Evolutionary conservation across 2,888 invertebrate genomes (phyloP), one percentile per base, ranked within the genome.

Genomic region (Mimas tiliae): DNA sequence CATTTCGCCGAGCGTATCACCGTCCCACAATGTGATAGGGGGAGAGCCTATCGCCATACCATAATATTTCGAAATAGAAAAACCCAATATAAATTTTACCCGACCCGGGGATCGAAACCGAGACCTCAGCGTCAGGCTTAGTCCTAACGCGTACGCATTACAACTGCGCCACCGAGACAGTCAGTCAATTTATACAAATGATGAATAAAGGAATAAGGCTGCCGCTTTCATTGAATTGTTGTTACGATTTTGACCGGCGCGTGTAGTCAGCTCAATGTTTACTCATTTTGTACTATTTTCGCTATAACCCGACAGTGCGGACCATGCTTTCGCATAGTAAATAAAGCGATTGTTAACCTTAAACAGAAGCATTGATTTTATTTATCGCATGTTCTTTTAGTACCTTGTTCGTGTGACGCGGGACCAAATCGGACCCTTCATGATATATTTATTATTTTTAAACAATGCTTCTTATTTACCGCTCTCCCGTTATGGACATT

Each of bases 341-440:
- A 83, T 83, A 83, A 75, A 82, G 67, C 81, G 77, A 86, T 85
- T 85, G 85, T 86, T 80, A 78, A 74, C 79, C 55, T 63, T 67
- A 65, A 65, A 65, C 58, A 58, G 65, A 48, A 47, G 65, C 47
- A 65, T 33, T 38, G 65, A 16, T 65, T 62, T 51, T 55, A 62
- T 65, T 65, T 65, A 65, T 62, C 51, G 62, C 51, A 11, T 11
- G 2, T 62, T 4, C 42, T 38, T 38, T 62, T 50, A 34, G 38
- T 51, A 19, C 51, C 48, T 8, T 16, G 63, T 64, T 48, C n/a
- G 58, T 58, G 34, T 58, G 58, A 58, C 58, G 38, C 19, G 38
- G 11, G 38, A 58, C 58, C 58, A 58, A 58, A 58, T 58, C 58
- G 58, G 19, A 42, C 12, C 58, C 19, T 19, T 58, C 58, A 58